A percentile compares a stretch with the other conserved stretches of the same genome.
Evolutionary conservation across 2,888 invertebrate species (phyloP).

Genomic region (Dolomedes plantarius): DNA sequence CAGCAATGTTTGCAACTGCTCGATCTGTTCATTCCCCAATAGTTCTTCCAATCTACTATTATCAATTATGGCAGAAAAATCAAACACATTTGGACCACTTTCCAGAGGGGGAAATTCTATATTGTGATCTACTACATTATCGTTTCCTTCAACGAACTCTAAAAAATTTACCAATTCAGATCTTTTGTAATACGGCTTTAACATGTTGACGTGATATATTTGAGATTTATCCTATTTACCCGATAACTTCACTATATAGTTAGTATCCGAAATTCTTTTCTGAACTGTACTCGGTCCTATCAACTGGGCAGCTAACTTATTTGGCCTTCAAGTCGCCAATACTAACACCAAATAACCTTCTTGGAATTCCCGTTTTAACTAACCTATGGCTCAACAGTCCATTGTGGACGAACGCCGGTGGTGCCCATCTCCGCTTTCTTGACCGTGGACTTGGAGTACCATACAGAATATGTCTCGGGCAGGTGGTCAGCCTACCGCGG

Average conservation of each 20-base stretch:
- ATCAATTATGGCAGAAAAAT: conserved; percentile 13
- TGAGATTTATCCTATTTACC: background rate
- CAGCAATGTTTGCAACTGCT: background rate
- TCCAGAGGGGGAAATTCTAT: background rate
- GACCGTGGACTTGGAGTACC: too few species aligned
- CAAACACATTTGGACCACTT: background rate
- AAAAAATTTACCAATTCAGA: background rate
- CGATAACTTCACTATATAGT: conserved; percentile 15
- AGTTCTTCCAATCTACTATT: background rate
- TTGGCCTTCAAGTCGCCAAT: background rate
- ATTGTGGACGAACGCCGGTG: too few species aligned
- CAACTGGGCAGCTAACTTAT: conserved; percentile 32
- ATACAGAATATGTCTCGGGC: too few species aligned
- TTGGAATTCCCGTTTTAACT: too few species aligned
- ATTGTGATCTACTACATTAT: background rate
- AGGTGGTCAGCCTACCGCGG: too few species aligned
- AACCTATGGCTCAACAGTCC: too few species aligned
- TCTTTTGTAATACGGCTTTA: conserved; percentile 9
- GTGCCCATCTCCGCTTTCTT: too few species aligned
- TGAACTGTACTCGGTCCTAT: background rate
- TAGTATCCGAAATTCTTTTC: conserved; percentile 19
- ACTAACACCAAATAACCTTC: conserved; percentile 17
- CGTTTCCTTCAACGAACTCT: background rate
- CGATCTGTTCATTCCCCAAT: background rate
- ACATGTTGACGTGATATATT: conserved; percentile 20